Conservation (phyloP, 2,113 vertebrate species). For the Eudyptes chrysolophus region DNA sequence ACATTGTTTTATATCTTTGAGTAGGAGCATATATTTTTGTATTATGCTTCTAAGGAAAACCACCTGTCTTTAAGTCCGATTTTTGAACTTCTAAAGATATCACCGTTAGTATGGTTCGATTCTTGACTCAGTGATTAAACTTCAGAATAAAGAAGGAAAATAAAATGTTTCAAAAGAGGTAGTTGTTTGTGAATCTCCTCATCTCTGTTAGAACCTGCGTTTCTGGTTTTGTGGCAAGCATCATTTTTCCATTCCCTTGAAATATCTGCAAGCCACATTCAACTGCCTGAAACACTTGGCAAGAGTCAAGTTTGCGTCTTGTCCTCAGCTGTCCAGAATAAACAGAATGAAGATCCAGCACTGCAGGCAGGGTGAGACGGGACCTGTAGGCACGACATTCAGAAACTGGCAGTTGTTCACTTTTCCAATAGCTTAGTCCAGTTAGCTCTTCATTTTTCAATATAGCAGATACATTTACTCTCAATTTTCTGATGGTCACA, state of each 20-base stretch:
- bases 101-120: neutral
- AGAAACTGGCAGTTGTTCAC: neutral
- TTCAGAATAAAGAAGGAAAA: neutral
- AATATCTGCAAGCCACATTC: neutral
- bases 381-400: accelerated
- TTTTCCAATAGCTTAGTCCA: neutral
- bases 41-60: neutral
- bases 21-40: neutral
- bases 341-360: neutral
- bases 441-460: neutral
- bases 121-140: neutral
- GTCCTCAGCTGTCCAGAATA: neutral
- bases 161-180: neutral
- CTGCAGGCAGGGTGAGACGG: neutral
- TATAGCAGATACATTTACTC: neutral
- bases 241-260: neutral
- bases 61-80: neutral
- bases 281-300: neutral
- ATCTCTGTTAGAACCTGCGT: neutral
- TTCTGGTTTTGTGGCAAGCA: neutral
- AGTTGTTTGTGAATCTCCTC: neutral
- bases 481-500: neutral
- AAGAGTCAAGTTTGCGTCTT: neutral
- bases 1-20: neutral
- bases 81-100: neutral